These are phyloP conservation scores for cattle (Bos taurus) DNA, from an alignment of 2,113 vertebrate species.

Conservation along the genomic window DNA sequence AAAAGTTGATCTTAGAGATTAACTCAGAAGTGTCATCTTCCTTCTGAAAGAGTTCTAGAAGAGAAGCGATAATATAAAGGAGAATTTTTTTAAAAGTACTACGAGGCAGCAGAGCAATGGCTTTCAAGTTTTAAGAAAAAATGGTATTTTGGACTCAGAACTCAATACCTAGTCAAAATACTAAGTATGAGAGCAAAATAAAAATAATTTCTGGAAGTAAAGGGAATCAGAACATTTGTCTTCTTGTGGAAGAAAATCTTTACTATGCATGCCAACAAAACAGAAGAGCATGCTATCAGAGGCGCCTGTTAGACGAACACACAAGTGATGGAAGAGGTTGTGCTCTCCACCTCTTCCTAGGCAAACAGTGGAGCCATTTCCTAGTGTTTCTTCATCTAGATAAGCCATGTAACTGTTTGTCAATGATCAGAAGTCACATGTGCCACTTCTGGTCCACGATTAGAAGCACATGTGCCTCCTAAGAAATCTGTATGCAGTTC, in stretches of 20 bases:
- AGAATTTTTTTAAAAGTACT: not conserved
- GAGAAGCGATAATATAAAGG: not conserved
- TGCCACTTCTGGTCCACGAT: not conserved
- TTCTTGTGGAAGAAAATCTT: not conserved
- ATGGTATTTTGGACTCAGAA: not conserved
- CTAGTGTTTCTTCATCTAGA: not conserved
- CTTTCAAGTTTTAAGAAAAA: not conserved
- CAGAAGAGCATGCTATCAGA: not conserved
- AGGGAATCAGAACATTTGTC: not conserved
- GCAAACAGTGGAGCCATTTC: rapidly evolving
- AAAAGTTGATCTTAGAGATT: not conserved
- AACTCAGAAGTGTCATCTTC: not conserved
- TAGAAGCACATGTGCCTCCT: not conserved
- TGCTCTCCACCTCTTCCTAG: not conserved
- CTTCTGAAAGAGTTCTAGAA: not conserved
- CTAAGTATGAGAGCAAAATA: not conserved
- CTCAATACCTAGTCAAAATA: not conserved
- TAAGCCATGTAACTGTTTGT: not conserved
- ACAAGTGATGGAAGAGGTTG: not conserved
- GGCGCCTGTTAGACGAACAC: too few relatives aligned
- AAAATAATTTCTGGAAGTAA: not conserved
- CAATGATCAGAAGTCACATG: not conserved
- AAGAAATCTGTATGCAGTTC: not conserved
- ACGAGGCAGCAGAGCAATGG: not conserved
- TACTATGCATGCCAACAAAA: not conserved